Evolutionary conservation across 2,888 invertebrate genomes (phyloP).

Genomic region (Sarcophaga carnaria): DNA sequence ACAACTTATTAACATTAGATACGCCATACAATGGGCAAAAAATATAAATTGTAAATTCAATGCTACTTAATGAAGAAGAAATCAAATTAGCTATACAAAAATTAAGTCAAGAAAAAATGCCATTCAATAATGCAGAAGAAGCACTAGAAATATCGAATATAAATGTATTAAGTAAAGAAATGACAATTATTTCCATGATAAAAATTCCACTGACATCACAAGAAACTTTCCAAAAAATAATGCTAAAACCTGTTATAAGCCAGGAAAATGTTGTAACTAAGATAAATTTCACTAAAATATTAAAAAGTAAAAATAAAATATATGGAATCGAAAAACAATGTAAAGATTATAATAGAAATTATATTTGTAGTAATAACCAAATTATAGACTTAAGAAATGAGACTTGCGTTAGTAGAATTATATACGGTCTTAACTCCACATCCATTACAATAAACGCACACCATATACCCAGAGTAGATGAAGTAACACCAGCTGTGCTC

Average conservation of each 20-base stretch:
- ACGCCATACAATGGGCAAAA: too few species aligned
- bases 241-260: slow-evolving; percentile 32
- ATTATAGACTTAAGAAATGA: slow-evolving; percentile 38
- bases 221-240: slow-evolving; percentile 32
- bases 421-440: not conserved
- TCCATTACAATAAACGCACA: slow-evolving; percentile 42
- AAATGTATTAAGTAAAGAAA: not conserved
- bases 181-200: slow-evolving; percentile 40
- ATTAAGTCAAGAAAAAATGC: too few species aligned
- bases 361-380: slow-evolving; percentile 28
- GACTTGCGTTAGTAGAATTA: slow-evolving; percentile 4
- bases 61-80: too few species aligned
- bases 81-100: too few species aligned
- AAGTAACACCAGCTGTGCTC: slow-evolving; percentile 28
- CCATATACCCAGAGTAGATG: slow-evolving; percentile 33
- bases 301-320: slow-evolving; percentile 32
- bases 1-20: too few species aligned
- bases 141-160: too few species aligned
- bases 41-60: too few species aligned
- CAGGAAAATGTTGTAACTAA: slow-evolving; percentile 27
- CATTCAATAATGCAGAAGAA: too few species aligned
- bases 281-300: not conserved
- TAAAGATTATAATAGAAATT: slow-evolving; percentile 36
- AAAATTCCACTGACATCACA: slow-evolving; percentile 47
- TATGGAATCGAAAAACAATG: slow-evolving; percentile 43